These are phyloP conservation scores for Menura novaehollandiae DNA, from an alignment of 2,113 vertebrate species.

Conservation along the genomic window DNA sequence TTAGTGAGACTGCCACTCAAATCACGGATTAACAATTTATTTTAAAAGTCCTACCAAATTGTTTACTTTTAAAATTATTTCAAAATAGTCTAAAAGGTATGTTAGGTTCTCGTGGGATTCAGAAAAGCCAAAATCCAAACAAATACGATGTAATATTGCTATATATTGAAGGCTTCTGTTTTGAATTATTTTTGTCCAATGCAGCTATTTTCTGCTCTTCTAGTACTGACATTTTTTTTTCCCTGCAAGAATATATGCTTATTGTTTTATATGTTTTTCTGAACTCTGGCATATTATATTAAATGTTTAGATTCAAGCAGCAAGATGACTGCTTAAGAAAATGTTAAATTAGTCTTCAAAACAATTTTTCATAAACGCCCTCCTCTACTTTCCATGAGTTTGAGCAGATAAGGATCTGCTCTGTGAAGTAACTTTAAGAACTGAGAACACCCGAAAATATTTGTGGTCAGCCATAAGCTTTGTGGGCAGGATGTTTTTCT, in stretches of 20 bases:
- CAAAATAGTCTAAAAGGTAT: background rate
- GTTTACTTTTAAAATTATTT: background rate
- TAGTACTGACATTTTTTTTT: background rate
- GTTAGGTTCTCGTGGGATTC: background rate
- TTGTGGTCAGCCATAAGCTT: background rate
- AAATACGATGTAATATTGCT: background rate
- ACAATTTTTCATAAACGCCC: background rate
- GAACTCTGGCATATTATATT: background rate
- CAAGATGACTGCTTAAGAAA: background rate
- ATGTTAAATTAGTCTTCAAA: background rate
- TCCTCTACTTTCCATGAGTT: background rate
- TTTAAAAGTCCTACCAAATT: background rate
- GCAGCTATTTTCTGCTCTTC: background rate
- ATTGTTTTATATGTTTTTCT: background rate
- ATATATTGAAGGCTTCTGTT: background rate
- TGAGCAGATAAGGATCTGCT: background rate
- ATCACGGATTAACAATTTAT: background rate
- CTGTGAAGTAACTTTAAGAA: background rate
- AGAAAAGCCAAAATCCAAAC: background rate
- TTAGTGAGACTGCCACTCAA: conserved; percentile 54
- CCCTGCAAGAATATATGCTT: background rate
- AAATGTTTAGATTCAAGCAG: background rate
- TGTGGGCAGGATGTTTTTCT: background rate
- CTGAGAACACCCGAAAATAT: background rate
- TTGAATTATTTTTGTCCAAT: background rate